Conservation (phyloP, 2,113 vertebrate species). For the Ochotona curzoniae region DNA sequence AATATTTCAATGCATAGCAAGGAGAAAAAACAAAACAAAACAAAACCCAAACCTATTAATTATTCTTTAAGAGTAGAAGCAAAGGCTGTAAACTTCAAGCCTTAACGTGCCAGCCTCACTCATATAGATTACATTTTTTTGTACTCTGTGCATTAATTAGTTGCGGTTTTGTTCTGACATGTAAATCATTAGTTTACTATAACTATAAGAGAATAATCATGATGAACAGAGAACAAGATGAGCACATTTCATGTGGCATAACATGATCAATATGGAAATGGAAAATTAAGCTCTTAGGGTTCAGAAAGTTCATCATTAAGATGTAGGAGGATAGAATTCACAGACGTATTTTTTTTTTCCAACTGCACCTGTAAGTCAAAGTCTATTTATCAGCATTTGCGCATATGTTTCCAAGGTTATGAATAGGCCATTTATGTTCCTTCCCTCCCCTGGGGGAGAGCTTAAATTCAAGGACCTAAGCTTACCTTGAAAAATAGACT, state of each 20-base stretch:
- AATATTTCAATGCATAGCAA: too few species aligned
- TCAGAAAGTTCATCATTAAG: not conserved
- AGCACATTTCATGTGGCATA: not conserved
- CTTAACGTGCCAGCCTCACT: too few species aligned
- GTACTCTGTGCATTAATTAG: not conserved
- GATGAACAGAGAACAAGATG: conserved; percentile 16
- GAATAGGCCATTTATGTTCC: not conserved
- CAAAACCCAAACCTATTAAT: too few species aligned
- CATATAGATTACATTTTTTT: too few species aligned
- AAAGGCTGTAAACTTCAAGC: too few species aligned
- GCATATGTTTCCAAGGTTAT: conserved; percentile 42
- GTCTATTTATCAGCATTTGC: conserved; percentile 28
- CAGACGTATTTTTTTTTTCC: not conserved
- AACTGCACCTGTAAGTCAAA: conserved; percentile 27
- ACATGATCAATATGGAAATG: not conserved
- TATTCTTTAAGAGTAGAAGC: too few species aligned
- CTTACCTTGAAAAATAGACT: conserved; percentile 40
- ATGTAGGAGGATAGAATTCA: not conserved
- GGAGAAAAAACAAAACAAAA: too few species aligned
- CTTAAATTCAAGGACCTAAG: conserved; percentile 26
- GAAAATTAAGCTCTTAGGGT: conserved; percentile 2
- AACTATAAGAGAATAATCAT: conserved; percentile 31
- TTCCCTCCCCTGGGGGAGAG: not conserved
- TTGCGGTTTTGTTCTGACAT: conserved; percentile 30
- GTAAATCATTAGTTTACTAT: conserved; percentile 45